Evolutionary conservation across 2,113 vertebrate species (phyloP), one percentile per base, ranked within the genome.

Genomic region (Micromys minutus): DNA sequence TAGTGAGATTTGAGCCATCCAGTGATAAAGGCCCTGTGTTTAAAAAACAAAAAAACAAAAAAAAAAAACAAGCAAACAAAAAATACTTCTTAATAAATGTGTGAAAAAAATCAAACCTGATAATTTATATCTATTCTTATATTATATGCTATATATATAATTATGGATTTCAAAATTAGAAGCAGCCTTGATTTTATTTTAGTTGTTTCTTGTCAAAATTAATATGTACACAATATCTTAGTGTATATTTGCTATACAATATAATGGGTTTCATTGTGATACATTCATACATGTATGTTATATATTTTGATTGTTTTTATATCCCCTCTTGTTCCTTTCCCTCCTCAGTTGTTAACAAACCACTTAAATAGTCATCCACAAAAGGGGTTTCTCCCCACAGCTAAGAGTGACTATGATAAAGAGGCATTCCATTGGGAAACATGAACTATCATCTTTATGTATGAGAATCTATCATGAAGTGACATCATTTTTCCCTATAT

Each of bases 111-210:
- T n/a, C 2, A 74, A 89, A 93, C 87, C n/a, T 45, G 39, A 85
- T 90, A 94, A 85, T 94, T 26, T 97, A 92, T 83, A 81, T 93
- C 13, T 96, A 92, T 93, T 95, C 87, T 87, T 83, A 89, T 57
- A 76, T 95, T 76, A 96, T 91, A 74, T 81, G 89, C 21, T 89
- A 91, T 42, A 89, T 36, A 93, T 93, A 86, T n/a, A 93, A 90
- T 45, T 96, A 83, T 80, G 47, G 67, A 79, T 39, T 21, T 39
- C 52, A 21, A 72, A 87, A 89, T 50, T 91, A 96, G 96, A 96
- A 95, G 80, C 26, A 93, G 11, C 22, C 50, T 45, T 85, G 71
- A 19, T 91, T 87, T 92, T 92, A 24, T 91, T 95, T 94, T n/a
- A 89, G 21, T 42, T 88, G 55, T n/a, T 76, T 57, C 57, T 89